A percentile compares a stretch with the other conserved stretches of the same genome.
These are phyloP conservation scores for Ahaetulla prasina DNA, from an alignment of 2,113 vertebrate genomes.

Conservation along the genomic window DNA sequence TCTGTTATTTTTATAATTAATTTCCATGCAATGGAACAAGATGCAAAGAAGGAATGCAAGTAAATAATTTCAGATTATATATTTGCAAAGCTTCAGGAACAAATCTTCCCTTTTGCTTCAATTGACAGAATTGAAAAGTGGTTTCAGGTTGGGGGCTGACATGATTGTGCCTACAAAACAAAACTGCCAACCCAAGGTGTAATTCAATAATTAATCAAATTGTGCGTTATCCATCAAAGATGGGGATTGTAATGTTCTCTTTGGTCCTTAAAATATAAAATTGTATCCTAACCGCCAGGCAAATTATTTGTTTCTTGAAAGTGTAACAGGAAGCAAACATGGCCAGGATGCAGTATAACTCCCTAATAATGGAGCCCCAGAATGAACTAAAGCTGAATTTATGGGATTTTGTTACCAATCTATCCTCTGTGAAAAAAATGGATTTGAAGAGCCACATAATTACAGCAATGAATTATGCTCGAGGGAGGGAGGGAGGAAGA, in stretches of 20 bases:
- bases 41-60: neutral
- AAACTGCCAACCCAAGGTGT: neutral
- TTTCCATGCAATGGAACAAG: neutral
- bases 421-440: conserved; percentile 9
- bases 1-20: no score
- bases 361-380: accelerated
- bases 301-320: neutral
- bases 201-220: neutral
- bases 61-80: neutral
- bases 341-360: neutral
- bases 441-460: neutral
- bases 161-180: neutral
- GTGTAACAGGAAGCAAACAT: neutral
- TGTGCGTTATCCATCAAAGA: neutral
- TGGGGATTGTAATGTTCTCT: neutral
- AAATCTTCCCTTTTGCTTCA: neutral
- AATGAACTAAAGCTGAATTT: neutral
- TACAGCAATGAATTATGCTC: neutral
- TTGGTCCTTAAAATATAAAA: neutral
- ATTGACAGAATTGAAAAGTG: neutral
- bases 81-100: neutral
- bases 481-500: accelerated
- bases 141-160: neutral
- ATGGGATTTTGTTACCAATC: neutral
- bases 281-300: neutral